phyloP scores from a whole-genome alignment of 2,797 vertebrate genomes.

The Clarias pachynema region DNA sequence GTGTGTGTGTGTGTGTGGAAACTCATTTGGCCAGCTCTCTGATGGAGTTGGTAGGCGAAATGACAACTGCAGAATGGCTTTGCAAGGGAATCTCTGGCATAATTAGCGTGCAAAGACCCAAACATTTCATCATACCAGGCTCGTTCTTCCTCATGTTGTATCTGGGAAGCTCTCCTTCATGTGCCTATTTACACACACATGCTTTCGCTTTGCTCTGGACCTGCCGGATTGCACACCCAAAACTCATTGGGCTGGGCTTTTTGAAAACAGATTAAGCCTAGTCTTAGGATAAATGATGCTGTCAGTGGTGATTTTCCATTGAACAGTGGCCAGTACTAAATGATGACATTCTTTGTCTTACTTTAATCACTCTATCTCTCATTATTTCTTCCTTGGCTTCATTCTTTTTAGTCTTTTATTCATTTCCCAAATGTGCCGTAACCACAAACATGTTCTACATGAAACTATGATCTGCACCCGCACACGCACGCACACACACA shows the following conservation, averaged over 20 bases:
- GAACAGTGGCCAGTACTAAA: constrained; percentile 35
- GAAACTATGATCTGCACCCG: constrained; percentile 22
- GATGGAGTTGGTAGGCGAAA: constrained; percentile 39
- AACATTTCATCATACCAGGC: constrained; percentile 54
- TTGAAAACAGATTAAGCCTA: constrained; percentile 21
- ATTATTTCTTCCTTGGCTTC: constrained; percentile 26
- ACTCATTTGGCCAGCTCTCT: constrained; percentile 42
- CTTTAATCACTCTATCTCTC: constrained; percentile 36
- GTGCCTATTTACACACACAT: constrained; percentile 51
- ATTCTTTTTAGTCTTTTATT: constrained; percentile 42
- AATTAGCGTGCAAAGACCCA: constrained; percentile 54
- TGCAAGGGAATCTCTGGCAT: constrained; percentile 30
- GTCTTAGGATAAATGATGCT: constrained; percentile 34
- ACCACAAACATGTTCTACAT: constrained; percentile 45
- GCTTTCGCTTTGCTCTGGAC: constrained; percentile 42
- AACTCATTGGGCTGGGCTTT: constrained; percentile 33
- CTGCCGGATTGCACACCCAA: constrained; percentile 46
- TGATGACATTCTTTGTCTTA: constrained; percentile 38
- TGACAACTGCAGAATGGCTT: constrained; percentile 52
- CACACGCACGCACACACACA: constrained; percentile 20
- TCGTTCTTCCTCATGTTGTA: constrained; percentile 42
- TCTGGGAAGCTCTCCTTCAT: constrained; percentile 28
- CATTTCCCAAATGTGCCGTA: constrained; percentile 39
- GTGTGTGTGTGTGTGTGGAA: constrained; percentile 32
- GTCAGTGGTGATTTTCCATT: constrained; percentile 43